phyloP scores from a whole-genome alignment of 2,888 invertebrate species.

The Dione vanillae region DNA sequence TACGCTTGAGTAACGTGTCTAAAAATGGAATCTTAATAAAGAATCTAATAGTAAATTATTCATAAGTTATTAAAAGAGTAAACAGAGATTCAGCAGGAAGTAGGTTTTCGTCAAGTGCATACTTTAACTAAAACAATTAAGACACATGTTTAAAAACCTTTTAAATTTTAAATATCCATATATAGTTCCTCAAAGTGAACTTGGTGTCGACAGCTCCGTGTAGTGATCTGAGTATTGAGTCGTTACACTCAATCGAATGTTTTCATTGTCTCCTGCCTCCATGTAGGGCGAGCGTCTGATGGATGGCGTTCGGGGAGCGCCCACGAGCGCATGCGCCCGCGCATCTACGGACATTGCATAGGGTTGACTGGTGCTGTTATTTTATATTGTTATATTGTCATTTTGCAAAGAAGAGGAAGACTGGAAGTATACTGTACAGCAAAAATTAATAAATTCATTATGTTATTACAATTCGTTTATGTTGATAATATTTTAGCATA shows the following conservation, averaged over 20 bases:
- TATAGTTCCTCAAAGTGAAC: neutral
- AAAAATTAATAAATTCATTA: neutral
- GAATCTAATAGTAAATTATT: too few relatives aligned
- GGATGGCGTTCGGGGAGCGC: conserved; percentile 33
- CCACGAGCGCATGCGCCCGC: conserved; percentile 38
- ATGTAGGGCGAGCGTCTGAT: conserved; percentile 34
- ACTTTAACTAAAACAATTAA: too few relatives aligned
- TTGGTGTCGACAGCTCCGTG: neutral
- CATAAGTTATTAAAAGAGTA: too few relatives aligned
- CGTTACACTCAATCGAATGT: conserved; percentile 36
- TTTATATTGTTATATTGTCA: neutral
- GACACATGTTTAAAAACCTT: too few relatives aligned
- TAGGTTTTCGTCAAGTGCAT: too few relatives aligned
- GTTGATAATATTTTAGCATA: neutral
- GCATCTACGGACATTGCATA: conserved; percentile 29
- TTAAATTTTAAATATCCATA: too few relatives aligned
- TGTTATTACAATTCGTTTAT: neutral
- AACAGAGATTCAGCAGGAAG: too few relatives aligned
- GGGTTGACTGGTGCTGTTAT: conserved; percentile 28
- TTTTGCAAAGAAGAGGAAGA: neutral
- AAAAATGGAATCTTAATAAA: too few relatives aligned
- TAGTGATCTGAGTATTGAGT: conserved; percentile 31
- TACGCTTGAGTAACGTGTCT: too few relatives aligned
- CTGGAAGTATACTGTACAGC: neutral
- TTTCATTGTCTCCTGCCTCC: conserved; percentile 37